phyloP scores from a whole-genome alignment of 2,113 vertebrate genomes.

The human region GRCh38 chrX:112866501-112867000 shows the following conservation, averaged over 20 bases:
- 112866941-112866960: neutral
- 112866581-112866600: slow-evolving; percentile 24
- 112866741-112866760: neutral
- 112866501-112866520: neutral
- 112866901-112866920: neutral
- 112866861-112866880: slow-evolving; percentile 22
- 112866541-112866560: slow-evolving; percentile 46
- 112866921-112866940: neutral
- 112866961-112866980: neutral
- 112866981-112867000: too few relatives aligned
- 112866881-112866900: neutral
- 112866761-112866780: slow-evolving; percentile 29
- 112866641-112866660: neutral
- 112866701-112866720: slow-evolving; percentile 10
- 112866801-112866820: slow-evolving; percentile 10
- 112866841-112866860: slow-evolving; percentile 34
- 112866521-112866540: slow-evolving; percentile 45
- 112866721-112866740: slow-evolving; percentile 18
- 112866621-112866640: neutral
- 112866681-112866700: neutral
- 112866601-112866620: neutral
- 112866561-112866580: slow-evolving; percentile 43
- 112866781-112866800: slow-evolving; percentile 34
- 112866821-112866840: slow-evolving; percentile 36
- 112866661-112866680: neutral